Evolutionary conservation across 2,797 vertebrate genomes (phyloP).

Genomic region (Epinephelus malabaricus): DNA sequence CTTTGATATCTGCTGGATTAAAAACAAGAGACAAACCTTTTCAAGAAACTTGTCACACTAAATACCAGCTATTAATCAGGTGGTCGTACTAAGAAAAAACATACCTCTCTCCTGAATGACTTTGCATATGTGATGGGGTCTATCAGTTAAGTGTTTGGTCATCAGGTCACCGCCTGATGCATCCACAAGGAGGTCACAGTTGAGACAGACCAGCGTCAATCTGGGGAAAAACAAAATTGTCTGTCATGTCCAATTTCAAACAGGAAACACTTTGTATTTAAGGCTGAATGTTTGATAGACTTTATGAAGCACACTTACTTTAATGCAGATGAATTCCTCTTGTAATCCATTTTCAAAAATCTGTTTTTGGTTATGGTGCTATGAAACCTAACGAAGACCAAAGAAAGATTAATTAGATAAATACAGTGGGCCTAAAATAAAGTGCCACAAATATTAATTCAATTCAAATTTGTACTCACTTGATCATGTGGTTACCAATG

Average conservation of each 20-base stretch:
- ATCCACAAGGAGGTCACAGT: constrained; percentile 92
- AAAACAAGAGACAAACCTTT: constrained; percentile 59
- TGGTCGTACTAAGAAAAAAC: background rate
- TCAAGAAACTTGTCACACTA: constrained; percentile 27
- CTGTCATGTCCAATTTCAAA: background rate
- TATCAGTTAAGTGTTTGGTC: constrained; percentile 92
- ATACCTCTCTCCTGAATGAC: constrained; percentile 90
- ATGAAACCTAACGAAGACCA: constrained; percentile 89
- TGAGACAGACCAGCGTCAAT: constrained; percentile 92
- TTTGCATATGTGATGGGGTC: constrained; percentile 91
- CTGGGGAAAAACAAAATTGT: constrained; percentile 75
- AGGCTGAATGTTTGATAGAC: background rate
- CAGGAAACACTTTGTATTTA: background rate
- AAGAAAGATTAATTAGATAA: constrained; percentile 15
- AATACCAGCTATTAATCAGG: constrained; percentile 6
- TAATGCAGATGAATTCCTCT: constrained; percentile 79
- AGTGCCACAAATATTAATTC: background rate
- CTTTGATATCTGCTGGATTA: constrained; percentile 70
- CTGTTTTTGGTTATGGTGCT: constrained; percentile 91
- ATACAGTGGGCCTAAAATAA: background rate
- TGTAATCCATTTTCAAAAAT: constrained; percentile 88
- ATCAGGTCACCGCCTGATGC: constrained; percentile 91
- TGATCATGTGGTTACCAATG: constrained; percentile 95
- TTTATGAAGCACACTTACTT: constrained; percentile 84
- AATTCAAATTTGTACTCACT: constrained; percentile 79